Evolutionary conservation across 2,113 vertebrate species (phyloP), one percentile per base, ranked within the genome.

Genomic region (Chionodraco myersi): DNA sequence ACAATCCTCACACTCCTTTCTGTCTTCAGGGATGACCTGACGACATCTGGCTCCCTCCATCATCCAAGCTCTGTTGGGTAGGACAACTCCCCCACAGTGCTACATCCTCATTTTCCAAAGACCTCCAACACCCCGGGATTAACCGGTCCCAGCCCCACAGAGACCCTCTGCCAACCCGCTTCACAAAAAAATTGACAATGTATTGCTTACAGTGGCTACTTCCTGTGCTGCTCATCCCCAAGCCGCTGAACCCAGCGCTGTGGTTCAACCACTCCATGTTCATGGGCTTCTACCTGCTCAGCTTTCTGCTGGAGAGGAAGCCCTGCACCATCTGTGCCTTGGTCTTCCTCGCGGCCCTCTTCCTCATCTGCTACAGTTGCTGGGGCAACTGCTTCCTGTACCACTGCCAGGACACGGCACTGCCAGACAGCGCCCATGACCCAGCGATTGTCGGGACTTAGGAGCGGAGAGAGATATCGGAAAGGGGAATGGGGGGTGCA

Each of bases 201-300:
- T 99, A 99, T 95, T 99, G 98, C 94, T 96, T 99, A 51, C 98
- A 99, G 96, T 99, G 98, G 98, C 92, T 99, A 78, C 96, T 99
- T 3, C 98, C 98, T 0, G 98, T 99, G 88, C 96, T 99, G 85
- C 97, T 99, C 90, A 99, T 99, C 93, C 98, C 98, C 86, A 99
- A 99, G 88, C 98, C 98, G 64, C 94, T 99, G 91, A 99, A 99
- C 93, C 98, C 98, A 3, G 98, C 98, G 0, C 88, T 99, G 90
- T 99, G 98, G 98, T 99, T 99, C 94, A 99, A 95, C 91, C 98
- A 99, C 95, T 99, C 98, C 59, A 97, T 99, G 97, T 99, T 99
- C 92, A 99, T 99, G 98, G 98, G 97, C 92, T 99, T 99, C 95
- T 99, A 99, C 93, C 94, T 99, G 93, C 97, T 99, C 89, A 99